These are phyloP conservation scores for Nomada flava DNA, from an alignment of 2,888 invertebrate genomes.

Conservation along the genomic window DNA sequence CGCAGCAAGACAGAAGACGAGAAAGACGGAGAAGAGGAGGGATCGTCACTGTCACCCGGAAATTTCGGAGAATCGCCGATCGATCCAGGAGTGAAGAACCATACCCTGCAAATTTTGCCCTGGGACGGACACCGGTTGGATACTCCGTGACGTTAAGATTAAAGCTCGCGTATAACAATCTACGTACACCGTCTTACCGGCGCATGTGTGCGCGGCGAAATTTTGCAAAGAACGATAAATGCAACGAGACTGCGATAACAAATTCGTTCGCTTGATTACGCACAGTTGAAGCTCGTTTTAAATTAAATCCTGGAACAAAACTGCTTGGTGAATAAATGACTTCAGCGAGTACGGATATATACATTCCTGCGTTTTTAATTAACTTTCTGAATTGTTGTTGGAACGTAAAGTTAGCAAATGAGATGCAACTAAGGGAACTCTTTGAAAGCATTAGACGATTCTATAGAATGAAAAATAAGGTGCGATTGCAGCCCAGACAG, in stretches of 20 bases:
- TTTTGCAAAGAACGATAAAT: conserved; percentile 7
- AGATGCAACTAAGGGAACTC: too few relatives aligned
- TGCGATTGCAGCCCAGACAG: too few relatives aligned
- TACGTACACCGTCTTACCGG: conserved; percentile 22
- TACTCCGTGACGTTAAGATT: conserved; percentile 74
- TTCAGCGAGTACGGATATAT: background rate
- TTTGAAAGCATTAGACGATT: too few relatives aligned
- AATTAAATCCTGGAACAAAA: background rate
- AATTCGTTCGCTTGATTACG: background rate
- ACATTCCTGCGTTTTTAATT: background rate
- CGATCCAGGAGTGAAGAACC: conserved; percentile 52
- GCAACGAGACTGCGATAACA: conserved; percentile 1
- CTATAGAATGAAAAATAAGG: too few relatives aligned
- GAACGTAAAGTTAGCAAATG: too few relatives aligned
- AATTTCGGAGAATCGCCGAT: conserved; percentile 65
- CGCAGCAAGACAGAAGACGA: conserved; percentile 12
- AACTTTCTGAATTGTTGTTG: background rate
- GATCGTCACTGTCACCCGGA: conserved; percentile 46
- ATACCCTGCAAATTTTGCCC: conserved; percentile 63
- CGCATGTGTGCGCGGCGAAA: conserved; percentile 11
- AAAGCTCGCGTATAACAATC: conserved; percentile 70
- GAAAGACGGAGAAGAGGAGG: conserved; percentile 17
- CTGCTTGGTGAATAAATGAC: background rate
- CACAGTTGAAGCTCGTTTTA: background rate
- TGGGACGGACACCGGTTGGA: conserved; percentile 62